Evolutionary conservation across 2,113 vertebrate species (phyloP).

Genomic region (Polypterus senegalus): DNA sequence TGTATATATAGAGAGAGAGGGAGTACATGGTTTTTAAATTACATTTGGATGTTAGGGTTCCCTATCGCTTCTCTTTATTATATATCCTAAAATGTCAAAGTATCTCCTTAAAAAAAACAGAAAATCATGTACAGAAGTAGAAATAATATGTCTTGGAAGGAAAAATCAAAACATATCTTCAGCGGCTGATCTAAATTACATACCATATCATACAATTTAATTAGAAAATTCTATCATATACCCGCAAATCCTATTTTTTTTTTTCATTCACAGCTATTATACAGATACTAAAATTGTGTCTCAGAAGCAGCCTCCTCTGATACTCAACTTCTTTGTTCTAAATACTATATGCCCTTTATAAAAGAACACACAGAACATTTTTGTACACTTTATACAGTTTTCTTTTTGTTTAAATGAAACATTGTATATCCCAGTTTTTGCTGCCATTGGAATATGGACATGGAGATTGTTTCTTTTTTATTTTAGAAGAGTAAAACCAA

Average conservation of each 20-base stretch:
- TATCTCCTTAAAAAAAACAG: not conserved
- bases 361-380: slow-evolving; percentile 1
- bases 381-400: too few relatives aligned
- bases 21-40: too few relatives aligned
- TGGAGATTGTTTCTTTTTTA: too few relatives aligned
- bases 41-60: too few relatives aligned
- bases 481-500: too few relatives aligned
- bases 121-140: not conserved
- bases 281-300: slow-evolving; percentile 6
- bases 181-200: slow-evolving; percentile 1
- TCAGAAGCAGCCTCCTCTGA: not conserved
- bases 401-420: too few relatives aligned
- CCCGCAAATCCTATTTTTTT: not conserved
- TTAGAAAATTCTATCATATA: slow-evolving; percentile 3
- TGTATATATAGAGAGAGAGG: too few relatives aligned
- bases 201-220: slow-evolving; percentile 1
- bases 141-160: not conserved
- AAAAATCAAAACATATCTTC: slow-evolving; percentile 1
- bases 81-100: too few relatives aligned
- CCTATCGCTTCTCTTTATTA: too few relatives aligned
- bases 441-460: too few relatives aligned
- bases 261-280: slow-evolving; percentile 8
- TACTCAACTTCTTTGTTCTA: not conserved
- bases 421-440: too few relatives aligned
- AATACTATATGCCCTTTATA: slow-evolving; percentile 10